phyloP scores from a whole-genome alignment of 53 echinoderm and acorn worm genomes.

The Henricia sp. region DNA sequence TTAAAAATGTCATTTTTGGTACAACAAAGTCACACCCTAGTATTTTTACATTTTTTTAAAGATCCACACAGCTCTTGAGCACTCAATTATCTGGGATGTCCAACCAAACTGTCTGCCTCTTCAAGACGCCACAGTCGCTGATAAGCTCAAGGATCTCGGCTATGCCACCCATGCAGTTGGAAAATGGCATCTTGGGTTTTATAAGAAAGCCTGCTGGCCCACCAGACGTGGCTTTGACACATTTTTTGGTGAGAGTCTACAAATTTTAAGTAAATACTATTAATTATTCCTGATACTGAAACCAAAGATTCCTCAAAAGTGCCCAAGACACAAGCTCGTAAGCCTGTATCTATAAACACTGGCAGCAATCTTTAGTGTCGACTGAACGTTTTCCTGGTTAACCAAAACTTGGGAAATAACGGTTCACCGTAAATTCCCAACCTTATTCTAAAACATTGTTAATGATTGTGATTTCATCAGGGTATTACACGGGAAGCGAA shows the following conservation, averaged over 20 bases:
- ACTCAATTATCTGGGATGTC: constrained; percentile 36
- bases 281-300: too few relatives aligned
- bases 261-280: too few relatives aligned
- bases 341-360: neutral
- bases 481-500: constrained; percentile 84
- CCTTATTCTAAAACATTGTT: neutral
- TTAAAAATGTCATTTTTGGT: neutral
- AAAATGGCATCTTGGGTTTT: constrained; percentile 69
- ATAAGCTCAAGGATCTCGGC: constrained; percentile 61
- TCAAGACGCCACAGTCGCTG: constrained; percentile 51
- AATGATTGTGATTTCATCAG: constrained; percentile 16
- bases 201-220: constrained; percentile 68
- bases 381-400: too few relatives aligned
- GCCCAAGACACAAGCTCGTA: neutral
- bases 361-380: too few relatives aligned
- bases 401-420: too few relatives aligned
- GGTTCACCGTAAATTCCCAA: too few relatives aligned
- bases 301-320: neutral
- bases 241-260: constrained; percentile 65
- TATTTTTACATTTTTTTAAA: neutral
- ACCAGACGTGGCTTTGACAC: constrained; percentile 64
- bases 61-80: constrained; percentile 79
- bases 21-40: neutral
- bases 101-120: constrained; percentile 74
- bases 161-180: constrained; percentile 65